These are phyloP conservation scores for Sicus ferrugineus DNA, from an alignment of 2,888 invertebrate species.

Conservation along the genomic window DNA sequence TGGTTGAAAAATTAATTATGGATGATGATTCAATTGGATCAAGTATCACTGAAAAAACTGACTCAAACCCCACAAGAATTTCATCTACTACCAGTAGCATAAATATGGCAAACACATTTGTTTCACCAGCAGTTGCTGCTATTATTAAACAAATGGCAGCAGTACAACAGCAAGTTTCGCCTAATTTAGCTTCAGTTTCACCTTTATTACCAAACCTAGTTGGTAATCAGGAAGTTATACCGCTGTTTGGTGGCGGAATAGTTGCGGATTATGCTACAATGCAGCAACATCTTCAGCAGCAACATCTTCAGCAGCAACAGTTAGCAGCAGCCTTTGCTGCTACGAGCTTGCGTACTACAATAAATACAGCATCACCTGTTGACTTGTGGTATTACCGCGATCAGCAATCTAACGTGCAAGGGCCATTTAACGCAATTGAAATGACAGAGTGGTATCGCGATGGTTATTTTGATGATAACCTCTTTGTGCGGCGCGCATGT, in stretches of 20 bases:
- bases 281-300: too few relatives aligned
- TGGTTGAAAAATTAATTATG: slow-evolving; percentile 79
- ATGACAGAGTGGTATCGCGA: slow-evolving; percentile 97
- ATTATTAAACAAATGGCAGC: slow-evolving; percentile 37
- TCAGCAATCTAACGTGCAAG: slow-evolving; percentile 84
- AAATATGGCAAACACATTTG: slow-evolving; percentile 34
- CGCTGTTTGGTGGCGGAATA: slow-evolving; percentile 39
- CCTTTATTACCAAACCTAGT: slow-evolving; percentile 35
- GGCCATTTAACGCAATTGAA: slow-evolving; percentile 88
- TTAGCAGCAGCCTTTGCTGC: slow-evolving; percentile 36
- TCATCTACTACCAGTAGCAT: slow-evolving; percentile 19
- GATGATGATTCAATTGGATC: slow-evolving; percentile 68
- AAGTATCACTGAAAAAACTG: slow-evolving; percentile 21
- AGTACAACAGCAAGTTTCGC: slow-evolving; percentile 34
- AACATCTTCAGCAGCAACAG: slow-evolving; percentile 46
- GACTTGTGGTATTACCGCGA: slow-evolving; percentile 89
- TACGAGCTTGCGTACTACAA: slow-evolving; percentile 34
- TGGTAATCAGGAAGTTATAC: slow-evolving; percentile 39
- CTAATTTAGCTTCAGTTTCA: slow-evolving; percentile 20
- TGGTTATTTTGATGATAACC: slow-evolving; percentile 82
- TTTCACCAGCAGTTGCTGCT: slow-evolving; percentile 29
- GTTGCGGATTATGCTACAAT: slow-evolving; percentile 47
- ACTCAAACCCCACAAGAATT: slow-evolving; percentile 4
- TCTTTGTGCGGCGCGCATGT: slow-evolving; percentile 84
- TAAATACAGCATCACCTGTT: slow-evolving; percentile 44